Evolutionary conservation across 2,888 invertebrate genomes (phyloP), one percentile per base, ranked within the genome.

Genomic region (Apamea epomidion): DNA sequence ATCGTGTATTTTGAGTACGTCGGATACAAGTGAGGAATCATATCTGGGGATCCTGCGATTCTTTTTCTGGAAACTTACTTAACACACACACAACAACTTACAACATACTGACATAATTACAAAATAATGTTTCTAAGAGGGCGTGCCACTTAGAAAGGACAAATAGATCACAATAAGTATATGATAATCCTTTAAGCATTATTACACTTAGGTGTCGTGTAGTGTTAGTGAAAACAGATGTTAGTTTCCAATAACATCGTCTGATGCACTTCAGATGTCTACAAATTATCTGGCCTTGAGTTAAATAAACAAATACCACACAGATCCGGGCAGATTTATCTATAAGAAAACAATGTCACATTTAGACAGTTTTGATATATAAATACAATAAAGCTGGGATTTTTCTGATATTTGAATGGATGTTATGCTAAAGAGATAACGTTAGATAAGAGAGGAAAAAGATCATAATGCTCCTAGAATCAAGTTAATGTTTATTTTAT

Each of bases 211-310:
- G 51, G 51, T 51, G 51, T 51, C 21, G 10, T 25, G 8, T 10
- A 25, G 4, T 58, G 25, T 25, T 10, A 58, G 10, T 25, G 25
- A 58, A 10, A 58, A 72, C 0, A n/a, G 6, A 3, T 42, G 7
- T 72, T 7, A 5, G 25, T 51, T 42, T 4, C 42, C 5, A 5
- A 42, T 67, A 6, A 21, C 14, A 51, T 48, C 68, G 25, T 14
- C n/a, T 68, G 74, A 51, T 37, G 8, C 25, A 69, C 32, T 74
- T 69, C 51, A 69, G 21, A 51, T 37, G 51, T 69, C 51, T 37
- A 14, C 5, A 18, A 37, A 21, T 74, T 51, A 69, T 69, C 69
- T 69, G 18, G 51, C 21, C 37, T 74, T 37, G 69, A 25, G 4
- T 32, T 21, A 51, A 32, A 21, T 51, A 29, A 51, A 42, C 18